Base-by-base conservation (phyloP, 2,888 invertebrate species). In the Rhimphoctona megacephalus region DNA sequence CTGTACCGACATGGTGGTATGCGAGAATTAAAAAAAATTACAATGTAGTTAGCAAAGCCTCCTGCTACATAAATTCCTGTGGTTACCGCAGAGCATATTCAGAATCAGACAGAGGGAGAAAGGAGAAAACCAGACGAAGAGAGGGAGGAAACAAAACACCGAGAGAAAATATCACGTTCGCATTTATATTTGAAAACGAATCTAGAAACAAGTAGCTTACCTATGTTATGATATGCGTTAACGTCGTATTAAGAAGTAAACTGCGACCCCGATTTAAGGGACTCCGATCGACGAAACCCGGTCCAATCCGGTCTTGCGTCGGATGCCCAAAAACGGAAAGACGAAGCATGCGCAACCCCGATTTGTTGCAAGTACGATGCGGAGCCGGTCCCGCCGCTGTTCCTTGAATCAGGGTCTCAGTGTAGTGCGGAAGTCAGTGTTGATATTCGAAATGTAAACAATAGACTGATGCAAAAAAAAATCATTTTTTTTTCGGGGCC, bases 11-110 rank as follows among this genome's bases (percentile, higher is more conserved):
- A 69, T 67, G 72, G 80, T 67, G 80, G 77, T 52, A 79, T 72
- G 79, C 79, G 66, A 84, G 81, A 83, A 81, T 54, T 36, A 57
- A 79, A 79, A 81, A 86, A 81, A 74, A 73, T 61, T 57, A 70
- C 82, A 70, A 83, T 80, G 80, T 83, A 77, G 82, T 85, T 80
- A 76, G 80, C 70, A 46, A 66, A 72, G 70, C 54, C 83, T 66
- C 61, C 54, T 74, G 81, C 67, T 67, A 39, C 49, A 81, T 83
- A 70, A 79, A 85, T 86, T 72, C 39, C 77, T 80, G 73, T 25
- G 70, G 72, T 86, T 78, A 78, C 69, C 67, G 54, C 52, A 36
- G 66, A 52, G 36, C 54, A 72, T 77, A 61, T 36, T 25, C 43
- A 54, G 39, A 70, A 57, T 52, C 52, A 7, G 14, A 19, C 7